Evolutionary conservation across 1,140 invertebrate genomes (phyloP).

Genomic region (Apocrypta bakeri): DNA sequence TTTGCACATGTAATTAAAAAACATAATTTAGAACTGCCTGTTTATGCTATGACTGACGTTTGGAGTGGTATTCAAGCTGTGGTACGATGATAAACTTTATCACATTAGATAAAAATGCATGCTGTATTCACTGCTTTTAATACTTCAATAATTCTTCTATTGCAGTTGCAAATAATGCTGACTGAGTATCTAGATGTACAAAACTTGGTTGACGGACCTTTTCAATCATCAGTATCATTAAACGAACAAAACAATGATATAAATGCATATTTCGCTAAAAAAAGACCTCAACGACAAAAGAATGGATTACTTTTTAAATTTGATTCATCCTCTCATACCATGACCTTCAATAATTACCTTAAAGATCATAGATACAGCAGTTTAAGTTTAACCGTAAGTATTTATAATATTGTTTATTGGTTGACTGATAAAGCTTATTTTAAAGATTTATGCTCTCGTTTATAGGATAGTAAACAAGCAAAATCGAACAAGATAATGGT

Average conservation of each 20-base stretch:
- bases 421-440: conserved; percentile 3
- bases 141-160: conserved; percentile 29
- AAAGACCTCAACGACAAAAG: conserved; percentile 80
- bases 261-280: conserved; percentile 80
- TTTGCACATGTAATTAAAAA: conserved; percentile 77
- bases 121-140: not conserved
- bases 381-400: conserved; percentile 58
- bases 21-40: conserved; percentile 74
- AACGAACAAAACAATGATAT: conserved; percentile 79
- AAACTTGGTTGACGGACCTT: conserved; percentile 78
- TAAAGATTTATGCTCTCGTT: conserved; percentile 24
- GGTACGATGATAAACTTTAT: conserved; percentile 72
- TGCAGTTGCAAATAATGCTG: conserved; percentile 84
- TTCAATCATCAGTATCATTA: conserved; percentile 75
- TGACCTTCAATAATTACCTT: conserved; percentile 80
- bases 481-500: conserved; percentile 77
- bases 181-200: conserved; percentile 90
- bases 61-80: conserved; percentile 93
- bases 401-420: conserved; percentile 6
- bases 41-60: conserved; percentile 88
- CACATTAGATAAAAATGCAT: not conserved
- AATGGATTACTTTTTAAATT: conserved; percentile 83
- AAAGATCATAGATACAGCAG: conserved; percentile 76
- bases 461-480: conserved; percentile 60
- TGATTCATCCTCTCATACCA: conserved; percentile 85